These are phyloP conservation scores for Cremastinae sp. DNA, from an alignment of 2,888 invertebrate genomes.

Conservation along the genomic window DNA sequence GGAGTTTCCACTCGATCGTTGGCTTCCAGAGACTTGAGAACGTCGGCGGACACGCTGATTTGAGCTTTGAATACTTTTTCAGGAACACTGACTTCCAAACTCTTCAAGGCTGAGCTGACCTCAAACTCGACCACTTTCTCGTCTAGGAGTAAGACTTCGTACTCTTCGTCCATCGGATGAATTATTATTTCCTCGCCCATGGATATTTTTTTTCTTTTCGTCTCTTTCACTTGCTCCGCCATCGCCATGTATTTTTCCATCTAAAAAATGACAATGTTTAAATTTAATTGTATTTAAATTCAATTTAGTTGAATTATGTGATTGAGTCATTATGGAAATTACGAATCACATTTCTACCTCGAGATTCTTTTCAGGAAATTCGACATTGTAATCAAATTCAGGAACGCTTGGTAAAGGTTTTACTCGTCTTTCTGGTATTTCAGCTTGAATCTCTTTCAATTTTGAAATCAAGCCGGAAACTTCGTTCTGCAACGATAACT, in stretches of 20 bases:
- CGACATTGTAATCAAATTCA: constrained; percentile 81
- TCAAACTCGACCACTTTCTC: constrained; percentile 59
- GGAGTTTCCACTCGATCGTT: constrained; percentile 80
- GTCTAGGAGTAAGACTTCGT: constrained; percentile 71
- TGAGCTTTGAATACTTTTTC: constrained; percentile 53
- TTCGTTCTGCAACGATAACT: constrained; percentile 68
- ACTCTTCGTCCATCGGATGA: constrained; percentile 70
- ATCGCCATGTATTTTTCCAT: constrained; percentile 69
- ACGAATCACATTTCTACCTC: constrained; percentile 78
- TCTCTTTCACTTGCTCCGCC: constrained; percentile 67
- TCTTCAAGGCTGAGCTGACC: constrained; percentile 62
- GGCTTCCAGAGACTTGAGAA: constrained; percentile 70
- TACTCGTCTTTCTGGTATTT: constrained; percentile 82
- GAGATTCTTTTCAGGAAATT: constrained; percentile 83
- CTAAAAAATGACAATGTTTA: constrained; percentile 60
- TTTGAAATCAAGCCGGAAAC: constrained; percentile 62
- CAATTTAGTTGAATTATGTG: not conserved
- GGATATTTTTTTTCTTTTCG: constrained; percentile 65
- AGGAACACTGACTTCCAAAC: constrained; percentile 57
- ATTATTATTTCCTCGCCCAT: constrained; percentile 55
- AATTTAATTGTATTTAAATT: not conserved
- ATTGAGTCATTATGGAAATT: not conserved
- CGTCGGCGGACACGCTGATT: constrained; percentile 61
- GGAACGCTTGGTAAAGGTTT: constrained; percentile 81
- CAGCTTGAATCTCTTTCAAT: constrained; percentile 81